A percentile compares a stretch with the other conserved stretches of the same genome.
Conservation (phyloP, 2,888 invertebrate species). For the Notocelia uddmanniana region DNA sequence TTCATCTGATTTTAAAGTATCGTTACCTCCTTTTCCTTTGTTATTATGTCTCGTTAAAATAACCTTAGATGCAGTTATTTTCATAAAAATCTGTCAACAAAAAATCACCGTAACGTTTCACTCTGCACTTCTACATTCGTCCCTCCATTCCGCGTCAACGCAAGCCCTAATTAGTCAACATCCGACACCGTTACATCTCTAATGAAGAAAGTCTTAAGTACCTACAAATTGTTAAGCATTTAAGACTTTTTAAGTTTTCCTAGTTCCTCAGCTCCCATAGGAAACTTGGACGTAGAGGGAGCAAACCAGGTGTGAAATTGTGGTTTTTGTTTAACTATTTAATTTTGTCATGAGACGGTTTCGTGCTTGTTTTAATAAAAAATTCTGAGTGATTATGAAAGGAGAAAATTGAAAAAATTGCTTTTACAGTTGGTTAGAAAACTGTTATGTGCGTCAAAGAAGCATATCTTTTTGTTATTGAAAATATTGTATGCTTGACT, state of each 20-base stretch:
- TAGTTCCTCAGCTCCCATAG: slow-evolving; percentile 62
- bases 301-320: slow-evolving; percentile 76
- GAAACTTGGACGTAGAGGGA: slow-evolving; percentile 64
- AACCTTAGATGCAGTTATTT: slow-evolving; percentile 46
- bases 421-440: slow-evolving; percentile 19
- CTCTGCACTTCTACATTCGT: slow-evolving; percentile 69
- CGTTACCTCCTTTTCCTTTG: slow-evolving; percentile 10
- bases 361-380: slow-evolving; percentile 42
- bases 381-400: slow-evolving; percentile 22
- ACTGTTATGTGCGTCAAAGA: not conserved
- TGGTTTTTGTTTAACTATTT: slow-evolving; percentile 60
- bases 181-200: slow-evolving; percentile 67
- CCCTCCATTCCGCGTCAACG: slow-evolving; percentile 79
- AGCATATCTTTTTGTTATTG: not conserved
- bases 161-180: slow-evolving; percentile 81
- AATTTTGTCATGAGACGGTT: slow-evolving; percentile 42
- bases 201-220: not conserved
- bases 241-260: not conserved
- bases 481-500: too few relatives aligned
- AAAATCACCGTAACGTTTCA: slow-evolving; percentile 58
- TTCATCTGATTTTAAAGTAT: not conserved
- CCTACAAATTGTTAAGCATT: not conserved
- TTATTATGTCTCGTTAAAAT: slow-evolving; percentile 47
- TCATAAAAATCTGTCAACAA: slow-evolving; percentile 50
- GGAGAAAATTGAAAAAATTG: slow-evolving; percentile 33